These are phyloP conservation scores for Procavia capensis DNA, from an alignment of 2,113 vertebrate genomes.

Conservation along the genomic window DNA sequence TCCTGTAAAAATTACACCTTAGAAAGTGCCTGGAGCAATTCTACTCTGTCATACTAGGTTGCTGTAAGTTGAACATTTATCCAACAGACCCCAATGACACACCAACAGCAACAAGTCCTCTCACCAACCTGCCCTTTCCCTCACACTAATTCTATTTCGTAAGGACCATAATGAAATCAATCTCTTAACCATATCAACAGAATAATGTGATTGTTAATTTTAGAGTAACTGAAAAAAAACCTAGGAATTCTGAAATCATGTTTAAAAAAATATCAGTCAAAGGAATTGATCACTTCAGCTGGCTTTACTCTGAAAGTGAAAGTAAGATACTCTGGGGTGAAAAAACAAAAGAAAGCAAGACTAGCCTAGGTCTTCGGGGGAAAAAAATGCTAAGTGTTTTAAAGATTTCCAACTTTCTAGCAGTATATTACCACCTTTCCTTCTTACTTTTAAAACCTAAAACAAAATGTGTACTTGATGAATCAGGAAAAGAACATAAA, in stretches of 20 bases:
- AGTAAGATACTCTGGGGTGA: neutral
- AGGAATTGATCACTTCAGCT: neutral
- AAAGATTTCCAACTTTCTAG: slow-evolving; percentile 10
- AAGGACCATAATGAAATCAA: neutral
- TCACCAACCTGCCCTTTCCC: neutral
- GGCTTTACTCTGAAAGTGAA: slow-evolving; percentile 18
- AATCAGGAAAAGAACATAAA: neutral
- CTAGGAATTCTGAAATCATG: neutral
- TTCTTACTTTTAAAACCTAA: slow-evolving; percentile 29
- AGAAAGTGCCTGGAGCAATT: neutral
- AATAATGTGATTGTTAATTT: slow-evolving; percentile 23
- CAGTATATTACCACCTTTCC: neutral
- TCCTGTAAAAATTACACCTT: neutral
- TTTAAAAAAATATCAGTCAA: slow-evolving; percentile 31
- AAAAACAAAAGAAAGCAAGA: neutral
- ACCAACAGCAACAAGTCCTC: neutral
- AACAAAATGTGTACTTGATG: neutral
- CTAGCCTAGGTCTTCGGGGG: neutral
- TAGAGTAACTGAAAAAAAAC: slow-evolving; percentile 16
- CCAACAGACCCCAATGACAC: too few species aligned
- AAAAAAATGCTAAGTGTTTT: neutral
- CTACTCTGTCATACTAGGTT: too few species aligned
- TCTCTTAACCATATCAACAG: neutral
- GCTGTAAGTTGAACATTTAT: too few species aligned
- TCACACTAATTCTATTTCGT: neutral